Percentiles rank a stretch among this genome's conserved stretches.
These are phyloP conservation scores for Ericerus pela DNA, from an alignment of 1,140 invertebrate species.

Conservation along the genomic window DNA sequence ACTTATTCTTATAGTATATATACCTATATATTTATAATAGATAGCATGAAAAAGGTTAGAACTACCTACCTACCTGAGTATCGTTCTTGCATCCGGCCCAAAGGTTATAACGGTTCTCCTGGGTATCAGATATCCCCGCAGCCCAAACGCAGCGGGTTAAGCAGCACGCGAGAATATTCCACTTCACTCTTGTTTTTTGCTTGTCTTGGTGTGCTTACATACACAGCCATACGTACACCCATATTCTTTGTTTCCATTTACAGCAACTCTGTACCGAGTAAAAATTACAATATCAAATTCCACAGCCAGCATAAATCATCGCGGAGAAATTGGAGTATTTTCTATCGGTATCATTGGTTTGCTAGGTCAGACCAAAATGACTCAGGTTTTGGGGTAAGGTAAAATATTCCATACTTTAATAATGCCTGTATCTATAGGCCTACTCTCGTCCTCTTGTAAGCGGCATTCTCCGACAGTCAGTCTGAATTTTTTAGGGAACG, in stretches of 20 bases:
- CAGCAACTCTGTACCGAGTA: conserved; percentile 58
- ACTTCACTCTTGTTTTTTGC: not conserved
- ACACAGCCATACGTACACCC: not conserved
- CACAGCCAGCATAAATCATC: conserved; percentile 49
- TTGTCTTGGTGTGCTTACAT: not conserved
- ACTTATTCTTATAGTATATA: too few relatives aligned
- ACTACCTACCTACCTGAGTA: too few relatives aligned
- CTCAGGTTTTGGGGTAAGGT: conserved; percentile 24
- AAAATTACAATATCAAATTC: conserved; percentile 55
- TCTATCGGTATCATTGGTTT: conserved; percentile 47
- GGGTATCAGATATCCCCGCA: not conserved
- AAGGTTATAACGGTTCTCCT: too few relatives aligned
- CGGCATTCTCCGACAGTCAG: not conserved
- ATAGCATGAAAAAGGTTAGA: too few relatives aligned
- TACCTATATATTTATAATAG: too few relatives aligned
- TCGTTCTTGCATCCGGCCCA: too few relatives aligned
- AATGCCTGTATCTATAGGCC: not conserved
- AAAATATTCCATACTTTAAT: too few relatives aligned
- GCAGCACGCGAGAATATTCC: not conserved
- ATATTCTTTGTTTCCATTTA: conserved; percentile 23
- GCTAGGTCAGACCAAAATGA: conserved; percentile 35
- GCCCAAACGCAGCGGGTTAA: not conserved
- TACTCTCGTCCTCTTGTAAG: not conserved
- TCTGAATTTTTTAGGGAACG: conserved; percentile 25
- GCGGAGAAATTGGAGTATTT: conserved; percentile 60